Percentiles rank a stretch among this genome's conserved stretches.
These are phyloP conservation scores for Rhinogobio ventralis DNA, from an alignment of 2,797 vertebrate genomes.

Conservation along the genomic window DNA sequence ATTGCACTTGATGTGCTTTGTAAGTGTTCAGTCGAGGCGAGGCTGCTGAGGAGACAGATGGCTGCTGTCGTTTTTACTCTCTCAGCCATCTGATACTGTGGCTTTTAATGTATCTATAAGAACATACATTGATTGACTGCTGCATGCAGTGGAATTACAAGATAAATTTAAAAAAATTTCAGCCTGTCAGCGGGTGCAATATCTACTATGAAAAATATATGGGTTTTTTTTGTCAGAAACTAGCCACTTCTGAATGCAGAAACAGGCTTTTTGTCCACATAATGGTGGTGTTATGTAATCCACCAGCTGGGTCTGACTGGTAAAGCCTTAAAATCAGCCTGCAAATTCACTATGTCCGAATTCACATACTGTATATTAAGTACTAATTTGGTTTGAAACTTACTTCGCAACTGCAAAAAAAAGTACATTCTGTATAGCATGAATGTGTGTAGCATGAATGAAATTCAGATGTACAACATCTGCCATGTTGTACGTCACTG, in stretches of 20 bases:
- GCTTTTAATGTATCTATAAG: not conserved
- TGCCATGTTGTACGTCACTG: not conserved
- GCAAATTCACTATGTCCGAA: not conserved
- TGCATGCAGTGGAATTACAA: not conserved
- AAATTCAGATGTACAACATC: not conserved
- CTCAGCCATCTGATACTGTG: not conserved
- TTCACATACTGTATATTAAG: not conserved
- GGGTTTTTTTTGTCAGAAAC: not conserved
- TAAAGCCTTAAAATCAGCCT: not conserved
- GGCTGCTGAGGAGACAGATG: conserved; percentile 28
- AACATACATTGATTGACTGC: not conserved
- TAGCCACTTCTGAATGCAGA: not conserved
- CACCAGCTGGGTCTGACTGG: not conserved
- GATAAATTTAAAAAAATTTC: not conserved
- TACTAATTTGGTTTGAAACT: not conserved
- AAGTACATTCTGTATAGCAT: too few species aligned
- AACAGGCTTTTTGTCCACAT: not conserved
- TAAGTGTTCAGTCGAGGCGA: conserved; percentile 26
- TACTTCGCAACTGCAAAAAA: too few species aligned
- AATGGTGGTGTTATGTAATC: not conserved
- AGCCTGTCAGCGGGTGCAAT: not conserved
- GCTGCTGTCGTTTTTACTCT: not conserved
- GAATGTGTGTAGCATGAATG: not conserved
- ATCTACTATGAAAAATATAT: not conserved
- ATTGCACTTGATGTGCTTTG: conserved; percentile 32